Evolutionary conservation across 2,113 vertebrate species (phyloP).

Genomic region (Oceanites oceanicus): DNA sequence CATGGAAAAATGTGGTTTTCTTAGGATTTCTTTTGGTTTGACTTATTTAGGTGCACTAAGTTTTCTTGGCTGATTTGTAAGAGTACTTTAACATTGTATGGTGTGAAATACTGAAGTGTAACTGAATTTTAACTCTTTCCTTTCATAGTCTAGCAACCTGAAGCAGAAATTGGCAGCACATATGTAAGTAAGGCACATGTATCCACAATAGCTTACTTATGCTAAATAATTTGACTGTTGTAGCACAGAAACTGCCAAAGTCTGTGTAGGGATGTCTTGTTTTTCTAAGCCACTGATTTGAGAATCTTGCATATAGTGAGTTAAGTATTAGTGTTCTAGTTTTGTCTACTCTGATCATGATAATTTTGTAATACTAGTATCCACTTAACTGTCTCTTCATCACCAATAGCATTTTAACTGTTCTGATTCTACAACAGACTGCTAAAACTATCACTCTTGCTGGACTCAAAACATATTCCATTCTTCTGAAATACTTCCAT

Average conservation of each 20-base stretch:
- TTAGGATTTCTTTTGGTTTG: neutral
- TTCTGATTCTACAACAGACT: neutral
- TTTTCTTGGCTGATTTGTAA: neutral
- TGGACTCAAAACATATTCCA: neutral
- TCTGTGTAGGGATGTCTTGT: neutral
- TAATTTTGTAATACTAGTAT: neutral
- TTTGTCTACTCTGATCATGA: neutral
- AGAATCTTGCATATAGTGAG: neutral
- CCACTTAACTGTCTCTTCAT: neutral
- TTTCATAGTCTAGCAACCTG: constrained; percentile 87
- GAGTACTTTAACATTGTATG: neutral
- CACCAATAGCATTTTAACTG: neutral
- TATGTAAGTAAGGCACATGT: constrained; percentile 84
- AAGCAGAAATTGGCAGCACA: constrained; percentile 93
- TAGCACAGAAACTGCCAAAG: neutral
- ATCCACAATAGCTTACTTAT: neutral
- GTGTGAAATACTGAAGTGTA: neutral
- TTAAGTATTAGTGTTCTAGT: neutral
- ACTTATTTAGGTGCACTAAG: neutral
- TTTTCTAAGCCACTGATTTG: neutral
- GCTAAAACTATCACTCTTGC: neutral
- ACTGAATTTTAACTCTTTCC: constrained; percentile 47
- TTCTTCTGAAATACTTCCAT: neutral
- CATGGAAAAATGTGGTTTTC: neutral
- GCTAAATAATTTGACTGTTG: neutral